phyloP scores from a whole-genome alignment of 2,113 vertebrate genomes.

The Gasterosteus aculeatus region DNA sequence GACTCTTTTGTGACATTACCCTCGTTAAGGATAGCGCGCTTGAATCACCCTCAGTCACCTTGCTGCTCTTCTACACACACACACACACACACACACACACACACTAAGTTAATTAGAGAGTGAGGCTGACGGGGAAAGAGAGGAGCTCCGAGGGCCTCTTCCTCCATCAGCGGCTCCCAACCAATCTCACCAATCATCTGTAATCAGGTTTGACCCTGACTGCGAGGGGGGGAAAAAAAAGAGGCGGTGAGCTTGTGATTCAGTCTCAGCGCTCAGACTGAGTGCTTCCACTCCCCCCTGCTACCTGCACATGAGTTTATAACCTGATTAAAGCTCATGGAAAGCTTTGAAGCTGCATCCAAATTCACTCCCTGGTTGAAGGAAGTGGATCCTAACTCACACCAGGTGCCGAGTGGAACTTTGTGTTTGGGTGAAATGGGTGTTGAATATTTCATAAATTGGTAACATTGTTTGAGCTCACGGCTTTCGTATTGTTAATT shows the following conservation, averaged over 20 bases:
- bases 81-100: background rate
- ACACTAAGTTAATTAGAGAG: slow-evolving; percentile 49
- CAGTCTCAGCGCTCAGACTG: slow-evolving; percentile 41
- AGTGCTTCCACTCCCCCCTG: slow-evolving; percentile 57
- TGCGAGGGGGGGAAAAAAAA: background rate
- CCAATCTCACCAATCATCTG: slow-evolving; percentile 55
- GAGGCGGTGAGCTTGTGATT: slow-evolving; percentile 36
- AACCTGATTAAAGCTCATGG: slow-evolving; percentile 64
- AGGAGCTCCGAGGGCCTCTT: slow-evolving; percentile 16
- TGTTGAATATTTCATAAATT: slow-evolving; percentile 24
- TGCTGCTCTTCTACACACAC: background rate
- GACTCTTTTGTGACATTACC: background rate
- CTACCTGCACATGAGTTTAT: slow-evolving; percentile 63
- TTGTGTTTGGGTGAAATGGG: background rate
- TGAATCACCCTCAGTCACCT: slow-evolving; percentile 1
- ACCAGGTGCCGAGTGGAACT: slow-evolving; percentile 9
- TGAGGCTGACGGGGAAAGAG: slow-evolving; percentile 29
- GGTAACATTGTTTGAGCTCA: slow-evolving; percentile 6
- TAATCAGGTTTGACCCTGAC: slow-evolving; percentile 69
- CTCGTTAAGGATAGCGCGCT: background rate
- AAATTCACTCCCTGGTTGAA: slow-evolving; percentile 5
- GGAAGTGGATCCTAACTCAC: slow-evolving; percentile 38
- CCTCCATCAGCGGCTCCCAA: slow-evolving; percentile 53
- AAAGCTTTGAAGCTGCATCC: slow-evolving; percentile 53
- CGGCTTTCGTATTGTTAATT: background rate